Base-by-base conservation (phyloP, 2,888 invertebrate genomes). In the Chrysolina americana region DNA sequence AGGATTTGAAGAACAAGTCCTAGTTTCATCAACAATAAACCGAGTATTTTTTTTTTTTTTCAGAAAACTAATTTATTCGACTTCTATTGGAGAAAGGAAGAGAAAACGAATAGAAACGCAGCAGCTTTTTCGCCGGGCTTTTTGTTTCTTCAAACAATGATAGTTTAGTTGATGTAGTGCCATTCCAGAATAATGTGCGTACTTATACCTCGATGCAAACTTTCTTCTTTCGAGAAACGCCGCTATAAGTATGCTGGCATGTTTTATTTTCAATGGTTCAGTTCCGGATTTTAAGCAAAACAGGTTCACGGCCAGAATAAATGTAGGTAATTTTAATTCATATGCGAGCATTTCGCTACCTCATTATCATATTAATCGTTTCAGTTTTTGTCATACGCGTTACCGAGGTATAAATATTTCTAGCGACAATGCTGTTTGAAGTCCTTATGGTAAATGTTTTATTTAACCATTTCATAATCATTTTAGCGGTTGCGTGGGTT, bases 291-390 rank as follows among this genome's bases (percentile, higher is more conserved):
- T 65, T 65, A 48, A 65, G 65, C 65, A 65, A 47, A 65, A 65
- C 65, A 65, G 65, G 65, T 65, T 65, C 65, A 65, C 48, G 65
- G 65, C 19, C 65, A 47, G 56, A 71, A 44, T 65, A 70, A 71
- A 77, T 77, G 73, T 75, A 73, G 74, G 77, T 75, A 73, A 77
- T 75, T 77, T 71, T 65, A 68, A 77, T 77, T 77, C 77, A 71
- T 74, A 69, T 65, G 73, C 73, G 73, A 69, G 69, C 73, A 68
- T 73, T 73, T 47, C 69, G 73, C 65, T 69, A 73, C 68, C 64
- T 73, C 28, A 73, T 73, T 73, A 73, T 69, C 73, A 73, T 73
- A 73, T 64, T 73, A 73, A 73, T 73, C 69, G 73, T 64, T 73
- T 69, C 53, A 69, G 68, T 73, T 73, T 66, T 63, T 69, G 44